Evolutionary conservation across 2,113 vertebrate species (phyloP), one percentile per base, ranked within the genome.

Genomic region (Thomomys bottae): DNA sequence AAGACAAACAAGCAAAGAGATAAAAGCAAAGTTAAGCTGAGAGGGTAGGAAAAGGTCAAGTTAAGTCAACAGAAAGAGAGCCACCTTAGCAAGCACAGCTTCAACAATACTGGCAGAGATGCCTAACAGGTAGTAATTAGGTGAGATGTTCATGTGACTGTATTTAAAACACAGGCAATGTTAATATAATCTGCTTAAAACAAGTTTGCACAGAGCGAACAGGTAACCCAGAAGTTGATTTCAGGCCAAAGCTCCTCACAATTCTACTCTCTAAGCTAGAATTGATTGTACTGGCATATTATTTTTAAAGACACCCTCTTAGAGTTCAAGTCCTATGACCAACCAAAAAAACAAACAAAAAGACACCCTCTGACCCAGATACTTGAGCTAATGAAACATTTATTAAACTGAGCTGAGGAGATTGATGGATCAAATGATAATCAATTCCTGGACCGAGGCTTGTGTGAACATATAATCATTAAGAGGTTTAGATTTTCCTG

Each of bases 1-100:
- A 61, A 78, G 38, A 75, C 82, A 87, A 93, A 81, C 5, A 81
- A 49, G n/a, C 67, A 81, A 68, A 86, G 32, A 73, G n/a, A 59
- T 40, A 72, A 78, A 73, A 89, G 61, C 64, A 79, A 64, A 57
- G 28, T 8, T 36, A 81, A 32, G n/a, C 34, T 45, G 23, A 76
- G 40, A 54, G 57, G 23, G n/a, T 8, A 83, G 76, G 20, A 34
- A 66, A 93, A 64, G 28, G 45, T 59, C 63, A n/a, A 61, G 6
- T 59, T 54, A 72, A 86, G 45, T n/a, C 26, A 34, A 49, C 1
- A 11, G 54, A 83, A 67, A 9, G 66, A 79, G 20, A 20, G 6
- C 3, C 3, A 54, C 67, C 14, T 59, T 34, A 68, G 63, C 26
- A 30, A 83, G 32, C n/a, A 26, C 9, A 18, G 28, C 26, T 88